Base-by-base conservation (phyloP, 2,888 invertebrate species). In the Protodeltote pygarga region DNA sequence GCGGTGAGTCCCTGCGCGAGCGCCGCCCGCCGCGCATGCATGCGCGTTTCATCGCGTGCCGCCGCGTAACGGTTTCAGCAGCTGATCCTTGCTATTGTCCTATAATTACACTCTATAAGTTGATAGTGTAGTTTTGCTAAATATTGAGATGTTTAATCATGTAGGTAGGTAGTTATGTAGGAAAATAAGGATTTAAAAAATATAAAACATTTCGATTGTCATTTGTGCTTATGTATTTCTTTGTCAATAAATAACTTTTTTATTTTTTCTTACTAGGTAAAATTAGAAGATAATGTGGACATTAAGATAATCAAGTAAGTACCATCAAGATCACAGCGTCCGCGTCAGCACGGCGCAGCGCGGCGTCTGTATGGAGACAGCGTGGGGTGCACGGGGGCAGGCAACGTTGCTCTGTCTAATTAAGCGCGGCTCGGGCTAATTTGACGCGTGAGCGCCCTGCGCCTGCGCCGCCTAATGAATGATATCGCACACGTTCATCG, bases 401-500 rank as follows among this genome's bases (percentile, higher is more conserved):
- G 60, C 64, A 64, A 60, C 69, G 64, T 65, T 53, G 65, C 79
- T 68, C 79, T 78, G 85, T 86, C 89, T 91, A 91, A 92, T 91
- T 91, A 91, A 86, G 78, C 81, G 81, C 80, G 77, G 80, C 71
- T 76, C 71, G 74, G 75, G 81, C 89, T 92, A 91, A 92, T 92
- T 91, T 90, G 91, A 91, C 89, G 86, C 89, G 83, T 75, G 85
- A 81, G 82, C 75, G 73, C 75, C 72, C 75, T 73, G 75, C 75
- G 71, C 77, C 75, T 33, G 54, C 37, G 41, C 79, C 81, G 82
- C 81, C 84, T 92, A 92, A 92, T 91, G 91, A 91, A 92, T 89
- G 81, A 83, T 91, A 92, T 92, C 91, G 86, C 86, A 90, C 89
- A 90, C 91, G 89, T 89, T 84, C 87, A 92, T 92, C 91, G 80